A percentile compares a stretch with the other conserved stretches of the same genome.
These are phyloP conservation scores for Drosophila sordidula DNA, from an alignment of 2,888 invertebrate species.

Conservation along the genomic window DNA sequence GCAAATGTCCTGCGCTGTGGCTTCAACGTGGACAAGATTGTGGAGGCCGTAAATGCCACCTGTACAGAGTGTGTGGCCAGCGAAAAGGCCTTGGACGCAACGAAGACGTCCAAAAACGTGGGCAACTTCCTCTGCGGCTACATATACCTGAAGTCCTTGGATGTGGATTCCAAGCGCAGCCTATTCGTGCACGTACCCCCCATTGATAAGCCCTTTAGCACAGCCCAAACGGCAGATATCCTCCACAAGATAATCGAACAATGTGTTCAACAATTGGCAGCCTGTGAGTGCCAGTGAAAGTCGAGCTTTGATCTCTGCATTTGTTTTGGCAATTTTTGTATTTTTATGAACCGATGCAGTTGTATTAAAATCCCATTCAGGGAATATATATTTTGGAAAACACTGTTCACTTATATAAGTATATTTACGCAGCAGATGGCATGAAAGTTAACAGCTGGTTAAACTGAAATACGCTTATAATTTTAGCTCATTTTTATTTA, in stretches of 20 bases:
- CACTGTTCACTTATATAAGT: background rate
- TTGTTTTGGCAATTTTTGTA: conserved; percentile 2
- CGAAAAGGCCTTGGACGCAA: conserved; percentile 30
- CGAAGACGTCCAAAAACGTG: conserved; percentile 77
- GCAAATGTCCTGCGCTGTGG: conserved; percentile 75
- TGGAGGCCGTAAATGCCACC: conserved; percentile 70
- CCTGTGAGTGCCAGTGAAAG: conserved; percentile 3
- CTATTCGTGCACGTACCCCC: conserved; percentile 93
- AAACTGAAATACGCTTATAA: background rate
- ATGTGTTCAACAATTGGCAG: conserved; percentile 66
- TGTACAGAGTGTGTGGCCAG: conserved; percentile 68
- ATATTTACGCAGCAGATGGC: background rate
- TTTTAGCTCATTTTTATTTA: background rate
- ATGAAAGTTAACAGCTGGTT: background rate
- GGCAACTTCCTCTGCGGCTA: conserved; percentile 91
- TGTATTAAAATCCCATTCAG: background rate
- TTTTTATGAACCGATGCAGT: background rate
- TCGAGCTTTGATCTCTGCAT: conserved; percentile 4
- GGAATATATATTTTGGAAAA: background rate
- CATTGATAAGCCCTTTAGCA: conserved; percentile 87
- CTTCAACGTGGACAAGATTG: conserved; percentile 85
- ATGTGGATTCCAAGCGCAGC: conserved; percentile 86
- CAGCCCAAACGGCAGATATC: conserved; percentile 87
- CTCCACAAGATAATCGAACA: conserved; percentile 80
- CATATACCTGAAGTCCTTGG: conserved; percentile 90